phyloP scores from a whole-genome alignment of 2,113 vertebrate genomes.

The Penelope pileata region DNA sequence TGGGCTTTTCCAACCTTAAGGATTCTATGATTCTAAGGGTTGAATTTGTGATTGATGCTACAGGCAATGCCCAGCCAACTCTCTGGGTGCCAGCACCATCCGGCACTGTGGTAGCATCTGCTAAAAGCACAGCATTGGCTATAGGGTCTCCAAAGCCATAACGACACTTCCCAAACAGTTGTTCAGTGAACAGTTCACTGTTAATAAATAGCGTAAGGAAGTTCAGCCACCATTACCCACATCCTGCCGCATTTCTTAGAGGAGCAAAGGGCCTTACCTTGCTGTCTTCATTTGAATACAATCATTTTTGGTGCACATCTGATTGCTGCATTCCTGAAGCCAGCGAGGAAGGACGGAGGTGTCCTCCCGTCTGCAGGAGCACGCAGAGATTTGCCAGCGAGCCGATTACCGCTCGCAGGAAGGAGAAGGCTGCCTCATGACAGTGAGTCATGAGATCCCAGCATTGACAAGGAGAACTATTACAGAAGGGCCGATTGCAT shows the following conservation, averaged over 20 bases:
- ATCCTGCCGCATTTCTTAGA: neutral
- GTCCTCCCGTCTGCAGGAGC: neutral
- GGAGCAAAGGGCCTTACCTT: neutral
- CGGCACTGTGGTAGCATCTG: neutral
- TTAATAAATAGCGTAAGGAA: neutral
- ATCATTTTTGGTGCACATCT: neutral
- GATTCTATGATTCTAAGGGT: too few relatives aligned
- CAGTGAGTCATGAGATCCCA: conserved; percentile 20
- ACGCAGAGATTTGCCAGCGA: neutral
- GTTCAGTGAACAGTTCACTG: neutral
- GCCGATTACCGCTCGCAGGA: neutral
- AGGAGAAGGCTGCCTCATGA: conserved; percentile 27
- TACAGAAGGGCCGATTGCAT: neutral
- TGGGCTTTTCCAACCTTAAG: too few relatives aligned
- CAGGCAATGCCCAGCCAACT: neutral
- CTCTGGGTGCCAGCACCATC: neutral
- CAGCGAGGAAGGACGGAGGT: neutral
- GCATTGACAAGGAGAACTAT: neutral
- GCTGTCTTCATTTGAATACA: neutral
- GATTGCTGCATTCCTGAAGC: neutral
- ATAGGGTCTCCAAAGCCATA: neutral
- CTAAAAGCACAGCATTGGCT: neutral
- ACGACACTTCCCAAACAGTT: neutral
- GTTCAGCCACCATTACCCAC: neutral
- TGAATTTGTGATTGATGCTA: neutral